Evolutionary conservation across 1,140 invertebrate species (phyloP).

Genomic region (Achatina immaculata): DNA sequence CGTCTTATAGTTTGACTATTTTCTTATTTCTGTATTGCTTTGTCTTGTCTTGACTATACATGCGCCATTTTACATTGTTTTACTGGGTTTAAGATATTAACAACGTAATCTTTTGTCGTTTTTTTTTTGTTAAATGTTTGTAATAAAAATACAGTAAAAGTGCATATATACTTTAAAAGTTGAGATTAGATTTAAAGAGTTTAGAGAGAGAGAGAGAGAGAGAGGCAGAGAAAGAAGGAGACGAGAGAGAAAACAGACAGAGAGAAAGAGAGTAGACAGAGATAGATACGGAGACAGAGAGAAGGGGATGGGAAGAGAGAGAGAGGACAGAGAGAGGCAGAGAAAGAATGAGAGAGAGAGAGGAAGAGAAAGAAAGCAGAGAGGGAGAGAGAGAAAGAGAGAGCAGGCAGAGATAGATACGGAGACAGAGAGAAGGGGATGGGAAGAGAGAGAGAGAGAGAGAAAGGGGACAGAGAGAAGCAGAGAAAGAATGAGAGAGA

Average conservation of each 20-base stretch:
- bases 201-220: constrained; percentile 15
- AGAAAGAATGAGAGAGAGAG: not conserved
- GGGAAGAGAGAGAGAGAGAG: not conserved
- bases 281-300: not conserved
- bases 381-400: not conserved
- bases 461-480: not conserved
- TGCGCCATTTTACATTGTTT: too few relatives aligned
- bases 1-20: too few relatives aligned
- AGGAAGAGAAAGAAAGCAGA: constrained; percentile 4
- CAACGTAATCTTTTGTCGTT: too few relatives aligned
- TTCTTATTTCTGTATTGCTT: too few relatives aligned
- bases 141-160: too few relatives aligned
- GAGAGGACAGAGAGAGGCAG: not conserved
- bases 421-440: not conserved
- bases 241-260: not conserved
- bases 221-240: not conserved
- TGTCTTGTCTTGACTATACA: too few relatives aligned
- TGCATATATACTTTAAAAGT: too few relatives aligned
- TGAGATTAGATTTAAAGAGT: too few relatives aligned
- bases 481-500: not conserved
- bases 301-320: not conserved
- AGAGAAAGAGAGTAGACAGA: not conserved
- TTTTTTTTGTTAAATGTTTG: too few relatives aligned
- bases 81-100: too few relatives aligned
- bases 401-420: not conserved